Evolutionary conservation across 2,888 invertebrate genomes (phyloP), one percentile per base, ranked within the genome.

Genomic region (Pteria penguin): DNA sequence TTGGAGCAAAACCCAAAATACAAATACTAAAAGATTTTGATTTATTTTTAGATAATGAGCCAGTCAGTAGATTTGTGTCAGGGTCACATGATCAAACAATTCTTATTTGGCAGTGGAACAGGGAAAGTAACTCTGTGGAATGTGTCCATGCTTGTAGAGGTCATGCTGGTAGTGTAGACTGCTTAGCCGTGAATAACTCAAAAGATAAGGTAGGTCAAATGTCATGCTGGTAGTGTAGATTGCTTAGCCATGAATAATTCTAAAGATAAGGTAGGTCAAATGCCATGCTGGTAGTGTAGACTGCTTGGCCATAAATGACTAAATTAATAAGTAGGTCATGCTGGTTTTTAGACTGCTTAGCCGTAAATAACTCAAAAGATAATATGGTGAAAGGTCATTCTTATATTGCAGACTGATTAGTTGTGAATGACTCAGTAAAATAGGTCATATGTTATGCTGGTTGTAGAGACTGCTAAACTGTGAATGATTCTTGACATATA

Each of bases 221-320:
- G 98, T 0, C 99, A 99, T 91, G 97, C 97, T 82, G 95, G 97
- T 85, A 97, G 97, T 72, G 95, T 99, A 0, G 98, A 99, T 91
- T 95, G 96, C 90, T 94, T 98, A 0, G 94, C 95, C 27, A 95
- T 97, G 0, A 96, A 96, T 83, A 94, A 94, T 0, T 95, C 95
- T 54, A 84, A 86, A 82, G 75, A 88, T 63, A 87, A 83, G 84
- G 92, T 92, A 72, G 78, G 78, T 65, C 58, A 95, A 96, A 80
- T 98, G 98, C 0, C 99, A 99, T 91, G 97, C 97, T 82, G 95
- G 97, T 85, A 97, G 97, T 72, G 95, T 99, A 0, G 98, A 99
- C 91, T 95, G 96, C 90, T 94, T 98, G 0, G 94, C 95, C 27
- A 95, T 97, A 0, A 96, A 96, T 83, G 94, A 94, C 0, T 95